Percentiles rank a stretch among this genome's conserved stretches.
Conservation (phyloP, 2,888 invertebrate genomes). For the Neoitamus cyanurus region DNA sequence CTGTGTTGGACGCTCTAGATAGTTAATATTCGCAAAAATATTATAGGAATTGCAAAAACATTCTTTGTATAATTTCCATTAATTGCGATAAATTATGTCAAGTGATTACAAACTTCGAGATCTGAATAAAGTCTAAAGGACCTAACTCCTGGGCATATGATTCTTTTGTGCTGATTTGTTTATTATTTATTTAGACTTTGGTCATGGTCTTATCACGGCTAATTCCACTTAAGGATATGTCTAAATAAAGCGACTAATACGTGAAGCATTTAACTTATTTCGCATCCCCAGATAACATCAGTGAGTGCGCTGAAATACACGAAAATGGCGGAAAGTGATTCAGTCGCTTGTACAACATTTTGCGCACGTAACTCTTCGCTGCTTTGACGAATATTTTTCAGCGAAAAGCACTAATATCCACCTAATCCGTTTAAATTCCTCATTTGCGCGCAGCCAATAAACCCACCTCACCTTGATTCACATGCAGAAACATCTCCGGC, state of each 20-base stretch:
- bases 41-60: too few species aligned
- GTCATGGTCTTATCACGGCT: neutral
- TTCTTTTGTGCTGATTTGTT: neutral
- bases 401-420: neutral
- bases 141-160: too few species aligned
- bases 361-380: neutral
- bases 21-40: too few species aligned
- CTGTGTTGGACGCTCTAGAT: too few species aligned
- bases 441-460: constrained; percentile 10
- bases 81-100: too few species aligned
- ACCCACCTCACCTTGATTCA: constrained; percentile 25
- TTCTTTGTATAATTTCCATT: too few species aligned
- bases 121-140: too few species aligned
- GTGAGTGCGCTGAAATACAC: neutral
- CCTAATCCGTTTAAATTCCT: neutral
- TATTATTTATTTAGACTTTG: neutral
- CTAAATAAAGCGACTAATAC: neutral
- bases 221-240: neutral
- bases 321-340: neutral
- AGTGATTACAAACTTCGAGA: too few species aligned
- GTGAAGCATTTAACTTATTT: neutral
- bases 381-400: neutral
- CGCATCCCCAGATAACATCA: neutral
- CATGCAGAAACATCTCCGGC: neutral
- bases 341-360: neutral